Conservation (phyloP, 2,888 invertebrate species). For the Cantharis rustica region DNA sequence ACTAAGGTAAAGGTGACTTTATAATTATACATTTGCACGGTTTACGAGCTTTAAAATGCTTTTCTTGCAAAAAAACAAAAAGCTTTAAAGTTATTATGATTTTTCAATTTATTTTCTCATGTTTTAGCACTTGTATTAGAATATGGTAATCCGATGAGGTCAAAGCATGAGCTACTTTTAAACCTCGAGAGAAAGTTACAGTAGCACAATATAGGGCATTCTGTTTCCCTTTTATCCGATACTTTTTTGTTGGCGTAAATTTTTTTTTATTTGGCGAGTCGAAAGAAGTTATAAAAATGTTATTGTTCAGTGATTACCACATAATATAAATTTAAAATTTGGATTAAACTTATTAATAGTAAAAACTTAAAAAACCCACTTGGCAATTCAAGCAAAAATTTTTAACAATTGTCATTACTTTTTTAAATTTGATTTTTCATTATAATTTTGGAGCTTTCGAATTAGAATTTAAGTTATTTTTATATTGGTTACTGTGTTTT, state of each 20-base stretch:
- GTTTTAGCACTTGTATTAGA: constrained; percentile 11
- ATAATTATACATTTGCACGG: background rate
- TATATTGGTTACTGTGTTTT: background rate
- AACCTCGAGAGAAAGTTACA: constrained; percentile 23
- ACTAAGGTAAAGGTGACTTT: background rate
- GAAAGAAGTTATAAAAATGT: background rate
- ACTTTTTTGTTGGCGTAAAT: background rate
- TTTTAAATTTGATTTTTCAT: background rate
- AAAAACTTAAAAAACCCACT: background rate
- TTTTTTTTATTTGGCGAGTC: background rate
- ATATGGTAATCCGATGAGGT: constrained; percentile 12
- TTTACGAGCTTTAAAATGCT: background rate
- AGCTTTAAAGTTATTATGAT: background rate
- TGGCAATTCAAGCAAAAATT: background rate
- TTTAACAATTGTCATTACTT: background rate
- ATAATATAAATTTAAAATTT: background rate
- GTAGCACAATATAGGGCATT: constrained; percentile 18
- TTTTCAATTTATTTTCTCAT: background rate
- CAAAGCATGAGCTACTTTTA: constrained; percentile 18
- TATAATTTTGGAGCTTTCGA: background rate
- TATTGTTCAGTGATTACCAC: background rate
- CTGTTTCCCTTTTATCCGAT: constrained; percentile 26
- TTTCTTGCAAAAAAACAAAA: background rate
- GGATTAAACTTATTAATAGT: background rate
- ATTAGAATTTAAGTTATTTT: background rate